Evolutionary conservation across 2,113 vertebrate species (phyloP).

Genomic region (Zonotrichia leucophrys): DNA sequence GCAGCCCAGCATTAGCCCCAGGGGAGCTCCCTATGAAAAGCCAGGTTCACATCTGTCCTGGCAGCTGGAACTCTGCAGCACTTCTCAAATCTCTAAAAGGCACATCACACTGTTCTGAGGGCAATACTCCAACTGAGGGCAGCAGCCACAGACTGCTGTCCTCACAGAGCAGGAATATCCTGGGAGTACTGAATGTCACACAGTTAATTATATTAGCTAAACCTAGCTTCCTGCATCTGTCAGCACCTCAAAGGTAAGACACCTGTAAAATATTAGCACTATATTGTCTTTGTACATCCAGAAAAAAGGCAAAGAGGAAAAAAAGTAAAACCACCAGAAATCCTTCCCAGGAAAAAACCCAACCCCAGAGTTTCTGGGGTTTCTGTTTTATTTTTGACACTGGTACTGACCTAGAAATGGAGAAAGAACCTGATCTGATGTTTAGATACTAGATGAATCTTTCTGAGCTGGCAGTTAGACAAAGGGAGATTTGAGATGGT

Average conservation of each 20-base stretch:
- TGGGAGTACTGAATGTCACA: neutral
- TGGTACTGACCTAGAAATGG: neutral
- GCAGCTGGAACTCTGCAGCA: neutral
- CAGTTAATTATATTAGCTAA: neutral
- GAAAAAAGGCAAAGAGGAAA: neutral
- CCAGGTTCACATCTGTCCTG: neutral
- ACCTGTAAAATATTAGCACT: neutral
- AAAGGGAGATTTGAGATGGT: neutral
- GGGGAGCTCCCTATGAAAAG: neutral
- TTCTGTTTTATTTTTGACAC: neutral
- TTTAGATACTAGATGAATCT: neutral
- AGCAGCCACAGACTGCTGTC: neutral
- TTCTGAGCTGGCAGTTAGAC: neutral
- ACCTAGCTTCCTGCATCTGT: neutral
- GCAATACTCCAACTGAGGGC: neutral
- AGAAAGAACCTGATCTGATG: neutral
- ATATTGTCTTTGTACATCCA: neutral
- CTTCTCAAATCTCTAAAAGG: neutral
- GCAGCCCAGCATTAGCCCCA: neutral
- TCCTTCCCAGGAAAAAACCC: neutral
- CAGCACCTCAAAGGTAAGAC: neutral
- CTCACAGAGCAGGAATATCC: neutral
- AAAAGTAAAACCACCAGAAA: neutral
- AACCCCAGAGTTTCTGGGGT: neutral
- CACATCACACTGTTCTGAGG: neutral